phyloP scores from a whole-genome alignment of 2,888 invertebrate genomes.

The Coelopa pilipes region DNA sequence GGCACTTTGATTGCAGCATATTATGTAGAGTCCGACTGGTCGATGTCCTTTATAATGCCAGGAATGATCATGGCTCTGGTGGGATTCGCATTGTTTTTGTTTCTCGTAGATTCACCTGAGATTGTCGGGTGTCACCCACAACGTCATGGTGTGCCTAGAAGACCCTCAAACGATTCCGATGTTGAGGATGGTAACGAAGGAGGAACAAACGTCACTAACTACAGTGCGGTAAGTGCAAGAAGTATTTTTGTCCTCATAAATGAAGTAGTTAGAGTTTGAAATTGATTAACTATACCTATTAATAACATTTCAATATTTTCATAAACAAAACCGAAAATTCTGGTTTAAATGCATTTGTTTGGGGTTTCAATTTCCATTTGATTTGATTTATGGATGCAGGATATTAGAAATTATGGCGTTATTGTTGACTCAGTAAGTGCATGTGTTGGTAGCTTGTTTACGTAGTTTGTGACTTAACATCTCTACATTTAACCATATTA shows the following conservation, averaged over 20 bases:
- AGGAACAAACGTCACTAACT: constrained; percentile 22
- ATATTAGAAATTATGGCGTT: constrained; percentile 36
- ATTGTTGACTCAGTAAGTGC: constrained; percentile 56
- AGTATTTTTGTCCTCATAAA: background rate
- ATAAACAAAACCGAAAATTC: constrained; percentile 10
- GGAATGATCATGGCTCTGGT: constrained; percentile 80
- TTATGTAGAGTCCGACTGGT: constrained; percentile 90
- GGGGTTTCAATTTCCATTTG: constrained; percentile 17
- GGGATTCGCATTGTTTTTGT: constrained; percentile 82
- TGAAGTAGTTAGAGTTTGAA: background rate
- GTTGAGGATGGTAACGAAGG: constrained; percentile 57
- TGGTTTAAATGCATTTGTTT: constrained; percentile 4
- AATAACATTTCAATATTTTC: constrained; percentile 24
- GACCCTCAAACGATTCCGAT: constrained; percentile 65
- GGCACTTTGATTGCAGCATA: constrained; percentile 88
- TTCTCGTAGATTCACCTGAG: constrained; percentile 84
- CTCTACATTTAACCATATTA: constrained; percentile 28
- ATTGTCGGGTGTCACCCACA: constrained; percentile 72
- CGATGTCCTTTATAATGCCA: constrained; percentile 90
- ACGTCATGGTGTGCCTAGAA: constrained; percentile 43
- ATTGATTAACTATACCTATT: background rate
- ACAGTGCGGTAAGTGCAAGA: constrained; percentile 66
- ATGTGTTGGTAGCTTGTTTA: constrained; percentile 36
- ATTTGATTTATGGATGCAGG: constrained; percentile 32
- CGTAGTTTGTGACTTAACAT: background rate